phyloP scores from a whole-genome alignment of 2,888 invertebrate genomes.

The Xanthorhoe designata region DNA sequence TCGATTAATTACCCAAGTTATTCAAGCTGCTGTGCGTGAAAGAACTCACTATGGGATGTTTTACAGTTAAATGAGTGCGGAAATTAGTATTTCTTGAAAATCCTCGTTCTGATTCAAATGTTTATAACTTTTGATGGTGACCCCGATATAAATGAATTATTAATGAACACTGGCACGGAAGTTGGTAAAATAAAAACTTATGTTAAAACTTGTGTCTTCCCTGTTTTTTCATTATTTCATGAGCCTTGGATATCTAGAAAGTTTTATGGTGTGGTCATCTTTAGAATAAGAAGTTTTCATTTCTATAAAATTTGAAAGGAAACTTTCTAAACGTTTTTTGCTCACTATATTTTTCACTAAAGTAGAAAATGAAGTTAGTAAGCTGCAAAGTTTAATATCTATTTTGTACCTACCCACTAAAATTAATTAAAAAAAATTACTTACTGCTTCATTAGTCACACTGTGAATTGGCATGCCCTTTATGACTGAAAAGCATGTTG shows the following conservation, averaged over 20 bases:
- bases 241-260: background rate
- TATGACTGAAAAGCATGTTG: too few relatives aligned
- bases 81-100: slow-evolving; percentile 32
- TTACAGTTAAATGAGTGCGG: slow-evolving; percentile 31
- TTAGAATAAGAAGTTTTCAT: background rate
- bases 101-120: slow-evolving; percentile 14
- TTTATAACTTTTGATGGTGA: slow-evolving; percentile 26
- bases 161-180: background rate
- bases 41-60: slow-evolving; percentile 34
- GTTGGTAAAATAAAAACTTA: slow-evolving; percentile 16
- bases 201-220: background rate
- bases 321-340: too few relatives aligned
- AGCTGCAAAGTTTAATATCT: too few relatives aligned
- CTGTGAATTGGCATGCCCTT: too few relatives aligned
- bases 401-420: too few relatives aligned
- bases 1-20: slow-evolving; percentile 55
- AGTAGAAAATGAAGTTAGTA: too few relatives aligned
- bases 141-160: slow-evolving; percentile 35
- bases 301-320: background rate
- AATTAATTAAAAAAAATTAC: too few relatives aligned
- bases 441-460: too few relatives aligned
- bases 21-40: slow-evolving; percentile 40
- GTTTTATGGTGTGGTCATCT: background rate
- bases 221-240: background rate
- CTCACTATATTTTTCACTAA: too few relatives aligned